Percentiles rank a stretch among this genome's conserved stretches.
These are phyloP conservation scores for Dynastes grantii DNA, from an alignment of 2,888 invertebrate species.

Conservation along the genomic window DNA sequence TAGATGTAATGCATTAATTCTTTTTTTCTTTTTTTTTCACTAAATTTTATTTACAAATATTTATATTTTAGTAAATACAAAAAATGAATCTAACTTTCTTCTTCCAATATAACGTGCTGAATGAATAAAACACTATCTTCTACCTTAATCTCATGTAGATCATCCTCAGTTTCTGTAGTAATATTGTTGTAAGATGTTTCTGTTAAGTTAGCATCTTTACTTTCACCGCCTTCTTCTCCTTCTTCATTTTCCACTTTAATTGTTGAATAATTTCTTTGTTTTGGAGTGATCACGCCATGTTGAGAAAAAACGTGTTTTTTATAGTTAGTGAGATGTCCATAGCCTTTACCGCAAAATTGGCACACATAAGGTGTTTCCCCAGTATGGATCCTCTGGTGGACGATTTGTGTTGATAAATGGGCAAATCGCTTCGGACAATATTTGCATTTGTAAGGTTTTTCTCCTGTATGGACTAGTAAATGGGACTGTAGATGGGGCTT, in stretches of 20 bases:
- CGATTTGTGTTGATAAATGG: constrained; percentile 27
- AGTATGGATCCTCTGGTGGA: constrained; percentile 33
- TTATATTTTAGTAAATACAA: too few species aligned
- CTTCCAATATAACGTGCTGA: too few species aligned
- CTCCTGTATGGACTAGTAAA: constrained; percentile 25
- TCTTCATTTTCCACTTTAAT: not conserved
- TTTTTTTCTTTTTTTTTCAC: too few species aligned
- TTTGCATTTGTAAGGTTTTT: constrained; percentile 23
- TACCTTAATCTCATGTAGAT: not conserved
- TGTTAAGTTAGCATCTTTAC: not conserved
- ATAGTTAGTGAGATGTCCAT: constrained; percentile 37
- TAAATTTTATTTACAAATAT: too few species aligned
- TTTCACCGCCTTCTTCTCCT: not conserved
- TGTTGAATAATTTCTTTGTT: constrained; percentile 22
- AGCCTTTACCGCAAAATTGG: constrained; percentile 36
- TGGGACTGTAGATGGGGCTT: constrained; percentile 34
- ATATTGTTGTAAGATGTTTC: not conserved
- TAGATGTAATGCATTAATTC: too few species aligned
- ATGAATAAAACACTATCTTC: too few species aligned
- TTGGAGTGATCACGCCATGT: constrained; percentile 28
- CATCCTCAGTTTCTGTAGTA: not conserved
- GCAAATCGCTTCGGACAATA: constrained; percentile 34
- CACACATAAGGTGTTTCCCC: constrained; percentile 37
- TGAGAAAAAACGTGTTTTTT: constrained; percentile 35
- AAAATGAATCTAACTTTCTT: too few species aligned